These are phyloP conservation scores for Drosophila sordidula DNA, from an alignment of 2,888 invertebrate genomes.

Conservation along the genomic window DNA sequence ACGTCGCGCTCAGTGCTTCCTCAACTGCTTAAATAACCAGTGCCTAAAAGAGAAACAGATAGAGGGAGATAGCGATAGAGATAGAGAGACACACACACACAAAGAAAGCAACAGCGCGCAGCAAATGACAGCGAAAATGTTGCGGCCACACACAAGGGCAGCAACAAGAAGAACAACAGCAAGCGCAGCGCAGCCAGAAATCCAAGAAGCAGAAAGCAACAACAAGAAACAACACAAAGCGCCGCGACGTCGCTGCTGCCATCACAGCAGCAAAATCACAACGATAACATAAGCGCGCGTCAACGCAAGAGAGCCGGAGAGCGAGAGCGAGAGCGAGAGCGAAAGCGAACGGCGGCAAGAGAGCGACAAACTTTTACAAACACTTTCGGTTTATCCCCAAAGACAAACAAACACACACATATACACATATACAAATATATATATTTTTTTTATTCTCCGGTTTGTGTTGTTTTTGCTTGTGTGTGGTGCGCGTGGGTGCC, in stretches of 20 bases:
- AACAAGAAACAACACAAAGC: conserved; percentile 46
- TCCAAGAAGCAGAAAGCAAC: conserved; percentile 21
- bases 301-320: conserved; percentile 2
- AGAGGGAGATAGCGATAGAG: conserved; percentile 2
- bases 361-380: conserved; percentile 23
- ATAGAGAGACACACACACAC: background rate
- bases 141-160: conserved; percentile 33
- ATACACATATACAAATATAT: conserved; percentile 1
- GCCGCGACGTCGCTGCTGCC: conserved; percentile 45
- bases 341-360: conserved; percentile 15
- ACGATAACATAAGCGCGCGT: conserved; percentile 48
- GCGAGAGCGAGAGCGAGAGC: conserved; percentile 1
- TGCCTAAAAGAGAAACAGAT: conserved; percentile 8
- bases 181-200: conserved; percentile 20
- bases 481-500: conserved; percentile 36
- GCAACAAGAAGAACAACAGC: conserved; percentile 37
- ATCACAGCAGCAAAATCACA: conserved; percentile 47
- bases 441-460: conserved; percentile 27
- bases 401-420: background rate
- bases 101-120: conserved; percentile 9
- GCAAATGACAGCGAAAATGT: conserved; percentile 61
- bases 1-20: conserved; percentile 35
- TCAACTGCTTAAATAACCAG: conserved; percentile 25
- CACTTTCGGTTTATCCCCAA: conserved; percentile 24
- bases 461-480: conserved; percentile 20